These are phyloP conservation scores for Crypturellus undulatus DNA, from an alignment of 2,113 vertebrate genomes.

Conservation along the genomic window DNA sequence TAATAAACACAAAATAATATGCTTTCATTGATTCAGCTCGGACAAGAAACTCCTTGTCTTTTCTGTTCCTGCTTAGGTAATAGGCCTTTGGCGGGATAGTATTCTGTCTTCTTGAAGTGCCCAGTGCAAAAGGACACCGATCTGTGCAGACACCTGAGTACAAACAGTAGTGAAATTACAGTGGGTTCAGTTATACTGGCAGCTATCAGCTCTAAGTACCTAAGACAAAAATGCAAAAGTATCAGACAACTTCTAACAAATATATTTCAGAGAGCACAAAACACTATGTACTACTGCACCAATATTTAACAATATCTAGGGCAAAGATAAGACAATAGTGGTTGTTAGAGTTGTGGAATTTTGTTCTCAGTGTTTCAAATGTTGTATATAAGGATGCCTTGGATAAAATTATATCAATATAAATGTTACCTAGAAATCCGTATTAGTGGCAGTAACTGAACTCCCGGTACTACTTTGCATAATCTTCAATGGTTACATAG, in stretches of 20 bases:
- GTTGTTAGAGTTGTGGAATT: background rate
- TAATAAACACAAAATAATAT: background rate
- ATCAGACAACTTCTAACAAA: background rate
- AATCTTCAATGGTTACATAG: background rate
- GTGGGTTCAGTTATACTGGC: background rate
- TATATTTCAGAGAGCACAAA: background rate
- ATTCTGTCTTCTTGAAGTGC: rapidly evolving
- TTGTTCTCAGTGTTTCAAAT: background rate
- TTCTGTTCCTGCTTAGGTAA: background rate
- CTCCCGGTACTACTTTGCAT: background rate
- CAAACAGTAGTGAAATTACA: background rate
- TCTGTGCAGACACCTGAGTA: background rate
- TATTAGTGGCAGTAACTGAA: background rate
- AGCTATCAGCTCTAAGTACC: background rate
- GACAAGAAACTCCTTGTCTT: background rate
- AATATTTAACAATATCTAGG: background rate
- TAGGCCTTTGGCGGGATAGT: rapidly evolving
- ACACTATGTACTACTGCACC: background rate
- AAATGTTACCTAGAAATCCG: background rate
- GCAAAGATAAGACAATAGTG: background rate
- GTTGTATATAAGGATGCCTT: background rate
- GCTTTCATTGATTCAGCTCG: background rate
- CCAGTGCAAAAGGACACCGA: background rate
- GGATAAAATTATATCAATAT: background rate
- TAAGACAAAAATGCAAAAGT: background rate